A percentile compares a stretch with the other conserved stretches of the same genome.
These are phyloP conservation scores for Colostygia pectinataria DNA, from an alignment of 2,888 invertebrate species.

Conservation along the genomic window DNA sequence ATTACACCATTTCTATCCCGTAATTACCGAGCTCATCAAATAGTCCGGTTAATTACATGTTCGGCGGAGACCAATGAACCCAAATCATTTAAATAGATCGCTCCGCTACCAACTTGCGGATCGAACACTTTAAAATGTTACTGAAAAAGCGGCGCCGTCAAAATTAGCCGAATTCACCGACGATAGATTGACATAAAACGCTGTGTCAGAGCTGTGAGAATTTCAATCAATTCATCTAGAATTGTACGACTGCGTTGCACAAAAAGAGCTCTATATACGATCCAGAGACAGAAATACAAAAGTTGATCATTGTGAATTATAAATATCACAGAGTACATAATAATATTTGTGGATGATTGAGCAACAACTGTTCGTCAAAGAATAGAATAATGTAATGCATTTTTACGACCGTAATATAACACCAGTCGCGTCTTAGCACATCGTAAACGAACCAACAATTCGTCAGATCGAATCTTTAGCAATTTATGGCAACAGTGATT, in stretches of 20 bases:
- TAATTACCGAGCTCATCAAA: constrained; percentile 25
- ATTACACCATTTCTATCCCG: constrained; percentile 5
- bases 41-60: constrained; percentile 23
- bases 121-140: background rate
- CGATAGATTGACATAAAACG: too few species aligned
- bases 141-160: background rate
- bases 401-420: background rate
- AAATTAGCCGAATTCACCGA: too few species aligned
- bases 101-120: constrained; percentile 25
- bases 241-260: too few species aligned
- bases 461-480: constrained; percentile 22
- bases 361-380: too few species aligned
- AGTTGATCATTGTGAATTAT: too few species aligned
- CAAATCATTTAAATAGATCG: constrained; percentile 26
- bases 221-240: too few species aligned
- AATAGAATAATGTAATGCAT: too few species aligned
- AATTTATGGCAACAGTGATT: constrained; percentile 36
- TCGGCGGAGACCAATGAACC: constrained; percentile 22
- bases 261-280: too few species aligned
- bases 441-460: constrained; percentile 21
- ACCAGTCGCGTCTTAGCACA: background rate
- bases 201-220: too few species aligned
- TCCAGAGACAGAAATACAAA: too few species aligned
- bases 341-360: too few species aligned
- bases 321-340: too few species aligned